phyloP scores from a whole-genome alignment of 1,140 invertebrate species.

The Pseudomyrmex gracilis region DNA sequence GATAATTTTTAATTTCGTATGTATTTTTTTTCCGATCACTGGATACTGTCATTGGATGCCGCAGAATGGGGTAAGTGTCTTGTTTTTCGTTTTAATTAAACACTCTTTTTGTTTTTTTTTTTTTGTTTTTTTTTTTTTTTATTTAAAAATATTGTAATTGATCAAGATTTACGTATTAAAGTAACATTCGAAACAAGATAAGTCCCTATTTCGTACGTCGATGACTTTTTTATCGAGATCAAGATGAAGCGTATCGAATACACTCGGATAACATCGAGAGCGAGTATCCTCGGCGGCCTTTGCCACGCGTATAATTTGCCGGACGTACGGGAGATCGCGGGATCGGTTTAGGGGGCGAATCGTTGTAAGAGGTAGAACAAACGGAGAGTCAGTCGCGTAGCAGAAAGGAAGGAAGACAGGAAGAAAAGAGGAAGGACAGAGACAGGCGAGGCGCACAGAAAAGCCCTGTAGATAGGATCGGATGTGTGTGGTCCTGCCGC shows the following conservation, averaged over 20 bases:
- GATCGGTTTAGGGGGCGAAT: conserved; percentile 56
- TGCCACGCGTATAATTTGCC: conserved; percentile 66
- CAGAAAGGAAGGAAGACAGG: conserved; percentile 56
- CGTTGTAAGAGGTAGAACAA: conserved; percentile 61
- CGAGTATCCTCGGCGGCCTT: conserved; percentile 43
- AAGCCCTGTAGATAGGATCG: conserved; percentile 83
- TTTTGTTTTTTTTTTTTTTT: not conserved
- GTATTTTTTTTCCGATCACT: conserved; percentile 26
- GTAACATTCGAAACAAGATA: not conserved
- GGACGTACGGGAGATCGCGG: conserved; percentile 56
- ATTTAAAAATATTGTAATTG: not conserved
- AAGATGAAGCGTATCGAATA: conserved; percentile 8
- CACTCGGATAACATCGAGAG: conserved; percentile 53
- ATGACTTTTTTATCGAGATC: not conserved
- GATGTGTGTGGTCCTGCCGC: conserved; percentile 84
- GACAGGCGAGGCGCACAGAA: conserved; percentile 64
- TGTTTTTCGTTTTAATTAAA: not conserved
- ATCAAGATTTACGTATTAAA: not conserved
- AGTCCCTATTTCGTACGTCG: not conserved
- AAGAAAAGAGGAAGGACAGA: conserved; percentile 73
- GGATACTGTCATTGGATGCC: not conserved
- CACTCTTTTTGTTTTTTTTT: not conserved
- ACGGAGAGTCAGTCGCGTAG: conserved; percentile 34
- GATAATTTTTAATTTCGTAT: not conserved
- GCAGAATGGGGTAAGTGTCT: conserved; percentile 85